These are phyloP conservation scores for Paralichthys olivaceus DNA, from an alignment of 2,113 vertebrate genomes.

Conservation along the genomic window DNA sequence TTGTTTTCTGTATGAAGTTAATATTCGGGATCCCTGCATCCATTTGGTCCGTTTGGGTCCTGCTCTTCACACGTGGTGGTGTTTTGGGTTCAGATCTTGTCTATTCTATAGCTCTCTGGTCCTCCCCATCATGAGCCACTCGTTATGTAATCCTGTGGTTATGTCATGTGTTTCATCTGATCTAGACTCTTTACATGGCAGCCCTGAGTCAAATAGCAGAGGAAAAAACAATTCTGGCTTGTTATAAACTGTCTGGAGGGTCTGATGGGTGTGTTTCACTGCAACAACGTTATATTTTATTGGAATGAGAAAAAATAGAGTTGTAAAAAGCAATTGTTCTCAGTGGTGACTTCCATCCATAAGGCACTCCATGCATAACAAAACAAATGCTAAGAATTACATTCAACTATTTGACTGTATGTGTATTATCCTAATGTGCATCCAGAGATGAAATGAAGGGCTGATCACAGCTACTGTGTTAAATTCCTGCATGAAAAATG, in stretches of 20 bases:
- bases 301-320: too few relatives aligned
- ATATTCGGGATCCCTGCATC: constrained; percentile 1
- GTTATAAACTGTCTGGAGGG: constrained; percentile 36
- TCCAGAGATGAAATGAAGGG: constrained; percentile 81
- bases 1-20: constrained; percentile 2
- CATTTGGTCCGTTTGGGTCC: background rate
- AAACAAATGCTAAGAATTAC: constrained; percentile 51
- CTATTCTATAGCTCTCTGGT: constrained; percentile 72
- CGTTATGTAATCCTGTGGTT: constrained; percentile 57
- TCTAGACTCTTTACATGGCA: constrained; percentile 29
- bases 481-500: constrained; percentile 22
- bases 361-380: constrained; percentile 39
- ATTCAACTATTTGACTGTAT: constrained; percentile 60
- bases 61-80: background rate
- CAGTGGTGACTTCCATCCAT: constrained; percentile 10
- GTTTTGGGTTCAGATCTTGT: constrained; percentile 54
- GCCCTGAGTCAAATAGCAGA: constrained; percentile 59
- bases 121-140: constrained; percentile 43
- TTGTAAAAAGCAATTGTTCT: background rate
- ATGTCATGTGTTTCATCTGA: constrained; percentile 50
- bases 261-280: constrained; percentile 28
- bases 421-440: constrained; percentile 50
- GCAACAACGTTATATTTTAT: too few relatives aligned
- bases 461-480: constrained; percentile 40
- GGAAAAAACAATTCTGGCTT: constrained; percentile 45